These are phyloP conservation scores for Centropristis striata DNA, from an alignment of 2,113 vertebrate genomes.

Conservation along the genomic window DNA sequence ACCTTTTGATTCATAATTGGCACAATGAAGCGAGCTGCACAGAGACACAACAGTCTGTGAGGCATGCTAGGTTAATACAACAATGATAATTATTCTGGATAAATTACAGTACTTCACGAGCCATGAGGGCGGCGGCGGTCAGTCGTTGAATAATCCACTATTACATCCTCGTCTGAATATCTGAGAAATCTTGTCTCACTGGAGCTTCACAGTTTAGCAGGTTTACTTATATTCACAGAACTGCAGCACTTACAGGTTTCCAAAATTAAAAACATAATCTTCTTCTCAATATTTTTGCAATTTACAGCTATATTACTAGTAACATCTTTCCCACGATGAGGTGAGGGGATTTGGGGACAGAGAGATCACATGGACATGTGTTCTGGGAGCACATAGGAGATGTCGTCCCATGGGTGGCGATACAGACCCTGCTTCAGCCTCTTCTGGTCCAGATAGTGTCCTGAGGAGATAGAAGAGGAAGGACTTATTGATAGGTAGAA, in stretches of 20 bases:
- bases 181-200: not conserved
- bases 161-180: not conserved
- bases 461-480: slow-evolving; percentile 74
- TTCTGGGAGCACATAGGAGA: slow-evolving; percentile 97
- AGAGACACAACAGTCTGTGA: slow-evolving; percentile 40
- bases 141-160: not conserved
- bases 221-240: slow-evolving; percentile 33
- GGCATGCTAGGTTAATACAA: slow-evolving; percentile 65
- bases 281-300: slow-evolving; percentile 13
- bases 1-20: slow-evolving; percentile 38
- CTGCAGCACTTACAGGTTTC: slow-evolving; percentile 38
- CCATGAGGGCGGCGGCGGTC: not conserved
- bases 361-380: slow-evolving; percentile 96
- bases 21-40: slow-evolving; percentile 57
- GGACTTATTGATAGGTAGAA: not conserved
- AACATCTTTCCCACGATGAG: slow-evolving; percentile 38
- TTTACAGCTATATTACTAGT: slow-evolving; percentile 50
- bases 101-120: slow-evolving; percentile 18
- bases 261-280: slow-evolving; percentile 56
- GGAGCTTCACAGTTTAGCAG: slow-evolving; percentile 52
- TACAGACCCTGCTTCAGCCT: slow-evolving; percentile 97
- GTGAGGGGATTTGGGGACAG: not conserved
- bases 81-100: slow-evolving; percentile 1
- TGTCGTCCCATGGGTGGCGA: slow-evolving; percentile 98
- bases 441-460: slow-evolving; percentile 99